Base-by-base conservation (phyloP, 2,888 invertebrate species). In the Tribolium freemani region DNA sequence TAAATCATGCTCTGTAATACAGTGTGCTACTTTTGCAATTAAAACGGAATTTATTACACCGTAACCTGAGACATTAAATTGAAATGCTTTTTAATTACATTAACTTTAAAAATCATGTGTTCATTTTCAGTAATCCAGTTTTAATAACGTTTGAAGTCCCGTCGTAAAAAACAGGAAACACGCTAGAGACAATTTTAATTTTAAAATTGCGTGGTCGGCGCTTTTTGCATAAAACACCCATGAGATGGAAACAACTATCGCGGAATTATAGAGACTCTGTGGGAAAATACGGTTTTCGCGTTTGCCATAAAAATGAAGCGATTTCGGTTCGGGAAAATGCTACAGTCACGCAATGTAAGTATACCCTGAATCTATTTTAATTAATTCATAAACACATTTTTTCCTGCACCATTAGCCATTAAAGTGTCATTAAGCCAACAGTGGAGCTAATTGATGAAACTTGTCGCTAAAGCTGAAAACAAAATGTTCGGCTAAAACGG, bases 11-110 rank as follows among this genome's bases (percentile, higher is more conserved):
- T 16, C 31, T 69, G 60, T 58, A 69, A 51, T 60, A 69, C 69
- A 60, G 11, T 69, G 69, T 60, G 60, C 60, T 69, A 69, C 60
- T 69, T 69, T 69, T 60, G 69, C 69, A 69, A 69, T 69, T 69
- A 69, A 69, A 67, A 56, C 56, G 67, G 67, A 69, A 69, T 69
- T 69, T 69, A 53, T 38, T 38, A 11, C 60, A 21, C 60, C 44
- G 53, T 69, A 60, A 45, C 57, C 57, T 56, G 60, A 58, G 58
- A 60, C 58, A 46, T 51, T 57, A 68, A 68, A 68, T n/a, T 56
- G 50, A 51, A 63, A 63, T 38, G 46, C 26, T 13, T 54, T 67
- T 67, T 56, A 67, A 67, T 67, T 67, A 56, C 57, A 50, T 67
- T 56, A 56, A 67, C 54, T 56, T 67, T 53, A 56, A 67, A 67